Evolutionary conservation across 2,888 invertebrate species (phyloP).

Genomic region (Parthenolecanium corni): DNA sequence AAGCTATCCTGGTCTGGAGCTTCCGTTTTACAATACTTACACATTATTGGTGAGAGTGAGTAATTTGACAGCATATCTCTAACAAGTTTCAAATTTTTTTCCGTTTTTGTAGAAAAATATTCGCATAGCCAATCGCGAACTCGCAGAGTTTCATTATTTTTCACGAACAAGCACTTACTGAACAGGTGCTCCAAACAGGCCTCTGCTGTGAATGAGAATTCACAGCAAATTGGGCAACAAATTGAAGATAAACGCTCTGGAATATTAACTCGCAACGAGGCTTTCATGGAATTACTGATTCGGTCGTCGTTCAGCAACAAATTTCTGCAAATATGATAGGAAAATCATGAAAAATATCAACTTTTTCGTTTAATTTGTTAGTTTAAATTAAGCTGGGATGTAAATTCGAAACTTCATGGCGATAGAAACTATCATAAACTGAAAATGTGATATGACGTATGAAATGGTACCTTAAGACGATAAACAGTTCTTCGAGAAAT

Average conservation of each 20-base stretch:
- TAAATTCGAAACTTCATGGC: too few relatives aligned
- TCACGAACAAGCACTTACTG: neutral
- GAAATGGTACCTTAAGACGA: too few relatives aligned
- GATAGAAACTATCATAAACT: too few relatives aligned
- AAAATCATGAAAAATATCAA: too few relatives aligned
- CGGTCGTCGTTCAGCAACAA: neutral
- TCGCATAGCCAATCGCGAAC: neutral
- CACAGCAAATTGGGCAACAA: slow-evolving; percentile 1
- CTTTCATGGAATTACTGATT: neutral
- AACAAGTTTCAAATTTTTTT: neutral
- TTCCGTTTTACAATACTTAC: slow-evolving; percentile 2
- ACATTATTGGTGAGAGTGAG: neutral
- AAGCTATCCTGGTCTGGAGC: neutral
- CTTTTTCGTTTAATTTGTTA: too few relatives aligned
- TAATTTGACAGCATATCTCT: neutral
- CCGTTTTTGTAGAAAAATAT: neutral
- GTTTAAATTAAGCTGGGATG: too few relatives aligned
- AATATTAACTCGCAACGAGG: neutral
- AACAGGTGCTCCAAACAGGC: slow-evolving; percentile 1
- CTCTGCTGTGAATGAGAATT: neutral
- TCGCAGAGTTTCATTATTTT: neutral
- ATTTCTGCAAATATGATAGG: neutral
- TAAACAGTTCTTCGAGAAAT: too few relatives aligned
- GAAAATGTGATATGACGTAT: too few relatives aligned
- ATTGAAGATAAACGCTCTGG: neutral